phyloP scores from a whole-genome alignment of 1,140 invertebrate species.

The Ceratosolen solmsi region DNA sequence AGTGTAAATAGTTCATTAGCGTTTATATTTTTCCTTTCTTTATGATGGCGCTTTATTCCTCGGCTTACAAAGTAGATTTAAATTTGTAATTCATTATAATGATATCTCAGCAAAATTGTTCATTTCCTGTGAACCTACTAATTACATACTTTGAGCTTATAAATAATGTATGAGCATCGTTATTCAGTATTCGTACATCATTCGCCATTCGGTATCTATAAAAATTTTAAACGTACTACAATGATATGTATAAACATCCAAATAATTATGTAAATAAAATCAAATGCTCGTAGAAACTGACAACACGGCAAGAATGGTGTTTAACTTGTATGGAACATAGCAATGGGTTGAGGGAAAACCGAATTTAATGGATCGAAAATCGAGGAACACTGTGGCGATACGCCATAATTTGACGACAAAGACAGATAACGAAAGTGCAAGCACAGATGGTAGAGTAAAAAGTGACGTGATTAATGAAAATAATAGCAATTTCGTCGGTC shows the following conservation, averaged over 20 bases:
- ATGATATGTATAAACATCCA: not conserved
- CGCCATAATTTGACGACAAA: not conserved
- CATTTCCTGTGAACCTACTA: conserved; percentile 7
- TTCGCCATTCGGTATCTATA: not conserved
- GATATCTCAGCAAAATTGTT: not conserved
- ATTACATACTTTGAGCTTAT: not conserved
- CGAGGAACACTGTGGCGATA: not conserved
- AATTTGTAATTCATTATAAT: conserved; percentile 14
- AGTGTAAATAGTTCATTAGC: not conserved
- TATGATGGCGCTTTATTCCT: not conserved
- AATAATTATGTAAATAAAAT: conserved; percentile 12
- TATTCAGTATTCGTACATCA: not conserved
- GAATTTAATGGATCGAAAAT: too few relatives aligned
- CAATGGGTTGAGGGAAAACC: not conserved
- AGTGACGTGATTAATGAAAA: conserved; percentile 25
- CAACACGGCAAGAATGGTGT: not conserved
- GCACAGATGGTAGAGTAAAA: conserved; percentile 28
- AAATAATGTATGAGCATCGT: conserved; percentile 13
- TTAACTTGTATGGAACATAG: too few relatives aligned
- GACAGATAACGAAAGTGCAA: conserved; percentile 35
- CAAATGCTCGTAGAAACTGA: not conserved
- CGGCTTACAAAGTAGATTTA: not conserved
- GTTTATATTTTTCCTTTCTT: not conserved
- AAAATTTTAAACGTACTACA: not conserved
- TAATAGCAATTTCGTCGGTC: not conserved